These are phyloP conservation scores for Bryconaethiops microstoma DNA, from an alignment of 2,797 vertebrate species.

Conservation along the genomic window DNA sequence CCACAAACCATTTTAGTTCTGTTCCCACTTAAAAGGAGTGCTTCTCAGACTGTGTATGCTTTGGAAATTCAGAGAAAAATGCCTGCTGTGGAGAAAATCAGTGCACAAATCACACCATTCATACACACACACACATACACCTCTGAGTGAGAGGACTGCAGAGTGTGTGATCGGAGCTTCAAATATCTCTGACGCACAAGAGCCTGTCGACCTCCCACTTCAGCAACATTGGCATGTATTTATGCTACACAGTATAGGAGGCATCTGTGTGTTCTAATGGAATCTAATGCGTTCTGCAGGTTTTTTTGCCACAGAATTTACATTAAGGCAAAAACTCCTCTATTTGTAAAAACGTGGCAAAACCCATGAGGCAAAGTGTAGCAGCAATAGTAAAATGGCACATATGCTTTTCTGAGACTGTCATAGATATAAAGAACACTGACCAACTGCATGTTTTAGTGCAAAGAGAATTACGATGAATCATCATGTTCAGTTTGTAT, in stretches of 20 bases:
- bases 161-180: conserved; percentile 28
- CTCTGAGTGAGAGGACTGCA: conserved; percentile 21
- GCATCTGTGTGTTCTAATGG: not conserved
- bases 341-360: not conserved
- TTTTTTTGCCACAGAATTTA: not conserved
- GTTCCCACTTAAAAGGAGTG: conserved; percentile 1
- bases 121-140: conserved; percentile 1
- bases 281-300: not conserved
- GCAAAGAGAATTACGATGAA: no score
- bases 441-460: no score
- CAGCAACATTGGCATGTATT: conserved; percentile 23
- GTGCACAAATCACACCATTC: conserved; percentile 19
- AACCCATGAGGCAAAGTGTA: not conserved
- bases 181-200: conserved; percentile 55
- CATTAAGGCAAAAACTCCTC: not conserved
- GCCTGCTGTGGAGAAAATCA: conserved; percentile 37
- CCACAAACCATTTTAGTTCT: not conserved
- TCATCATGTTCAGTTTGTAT: no score
- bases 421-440: no score
- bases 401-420: no score
- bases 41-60: conserved; percentile 2
- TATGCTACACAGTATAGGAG: conserved; percentile 14
- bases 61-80: not conserved
- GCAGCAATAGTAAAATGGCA: no score
- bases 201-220: conserved; percentile 20